These are phyloP conservation scores for Pristionchus fissidentatus DNA, from an alignment of 2,888 invertebrate species.

Conservation along the genomic window DNA sequence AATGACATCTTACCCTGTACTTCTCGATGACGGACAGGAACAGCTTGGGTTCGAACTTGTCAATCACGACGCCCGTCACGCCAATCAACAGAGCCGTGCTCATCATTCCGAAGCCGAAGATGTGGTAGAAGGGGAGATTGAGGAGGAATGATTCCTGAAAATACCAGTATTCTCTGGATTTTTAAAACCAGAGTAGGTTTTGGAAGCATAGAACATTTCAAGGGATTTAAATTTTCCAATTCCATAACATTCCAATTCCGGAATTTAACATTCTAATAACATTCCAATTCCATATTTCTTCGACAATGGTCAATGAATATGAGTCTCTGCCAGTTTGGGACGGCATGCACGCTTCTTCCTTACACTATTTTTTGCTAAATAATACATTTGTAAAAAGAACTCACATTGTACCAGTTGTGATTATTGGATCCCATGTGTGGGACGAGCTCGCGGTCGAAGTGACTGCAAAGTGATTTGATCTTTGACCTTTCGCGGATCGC, in stretches of 20 bases:
- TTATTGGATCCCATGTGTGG: neutral
- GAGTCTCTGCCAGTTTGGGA: too few species aligned
- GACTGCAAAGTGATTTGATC: too few species aligned
- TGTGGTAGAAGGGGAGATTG: slow-evolving; percentile 73
- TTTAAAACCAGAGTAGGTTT: too few species aligned
- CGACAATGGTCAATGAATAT: neutral
- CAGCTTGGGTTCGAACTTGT: slow-evolving; percentile 68
- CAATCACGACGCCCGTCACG: slow-evolving; percentile 54
- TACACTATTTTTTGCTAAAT: neutral
- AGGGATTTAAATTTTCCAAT: too few species aligned
- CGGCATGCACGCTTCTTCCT: too few species aligned
- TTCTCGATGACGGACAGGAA: slow-evolving; percentile 65
- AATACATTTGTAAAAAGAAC: neutral
- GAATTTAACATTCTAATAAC: too few species aligned
- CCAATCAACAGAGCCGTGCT: slow-evolving; percentile 59
- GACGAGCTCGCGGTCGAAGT: slow-evolving; percentile 19
- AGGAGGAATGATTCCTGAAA: slow-evolving; percentile 41
- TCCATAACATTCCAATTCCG: too few species aligned
- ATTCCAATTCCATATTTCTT: too few species aligned
- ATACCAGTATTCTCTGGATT: too few species aligned
- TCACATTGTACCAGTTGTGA: slow-evolving; percentile 34
- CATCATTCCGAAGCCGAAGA: slow-evolving; percentile 69
- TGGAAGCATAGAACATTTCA: too few species aligned
- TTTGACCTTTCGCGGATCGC: too few species aligned
- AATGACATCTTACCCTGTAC: slow-evolving; percentile 62